Evolutionary conservation across 2,888 invertebrate species (phyloP).

Genomic region (Ophraella communa): DNA sequence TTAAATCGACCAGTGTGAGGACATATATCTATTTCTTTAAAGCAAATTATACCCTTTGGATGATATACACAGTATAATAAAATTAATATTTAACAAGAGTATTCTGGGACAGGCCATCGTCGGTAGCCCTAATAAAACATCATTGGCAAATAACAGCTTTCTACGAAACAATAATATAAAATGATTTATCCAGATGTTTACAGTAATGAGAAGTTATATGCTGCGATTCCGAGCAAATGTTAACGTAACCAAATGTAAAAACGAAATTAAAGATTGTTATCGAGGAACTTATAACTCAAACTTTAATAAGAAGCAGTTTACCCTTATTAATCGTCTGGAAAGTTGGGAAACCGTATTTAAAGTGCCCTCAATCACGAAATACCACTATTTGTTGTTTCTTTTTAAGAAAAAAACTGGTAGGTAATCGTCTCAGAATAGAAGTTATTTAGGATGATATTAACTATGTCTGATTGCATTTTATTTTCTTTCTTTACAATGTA

Average conservation of each 20-base stretch:
- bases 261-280: conserved; percentile 61
- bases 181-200: not conserved
- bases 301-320: conserved; percentile 60
- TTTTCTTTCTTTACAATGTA: too few relatives aligned
- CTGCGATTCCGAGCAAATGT: not conserved
- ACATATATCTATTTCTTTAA: too few relatives aligned
- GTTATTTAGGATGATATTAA: too few relatives aligned
- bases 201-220: not conserved
- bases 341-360: conserved; percentile 49
- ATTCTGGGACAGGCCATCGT: too few relatives aligned
- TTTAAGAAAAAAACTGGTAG: conserved; percentile 15
- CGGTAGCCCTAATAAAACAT: too few relatives aligned
- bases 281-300: conserved; percentile 58
- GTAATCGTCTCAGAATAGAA: too few relatives aligned
- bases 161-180: not conserved
- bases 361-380: conserved; percentile 56
- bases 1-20: too few relatives aligned
- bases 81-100: too few relatives aligned
- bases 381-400: conserved; percentile 47
- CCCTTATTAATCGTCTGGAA: conserved; percentile 56
- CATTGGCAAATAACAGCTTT: not conserved
- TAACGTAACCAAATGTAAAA: conserved; percentile 48
- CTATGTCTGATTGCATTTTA: too few relatives aligned
- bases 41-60: too few relatives aligned
- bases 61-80: too few relatives aligned